Evolutionary conservation across 2,888 invertebrate genomes (phyloP).

Genomic region (Netelia virgata): DNA sequence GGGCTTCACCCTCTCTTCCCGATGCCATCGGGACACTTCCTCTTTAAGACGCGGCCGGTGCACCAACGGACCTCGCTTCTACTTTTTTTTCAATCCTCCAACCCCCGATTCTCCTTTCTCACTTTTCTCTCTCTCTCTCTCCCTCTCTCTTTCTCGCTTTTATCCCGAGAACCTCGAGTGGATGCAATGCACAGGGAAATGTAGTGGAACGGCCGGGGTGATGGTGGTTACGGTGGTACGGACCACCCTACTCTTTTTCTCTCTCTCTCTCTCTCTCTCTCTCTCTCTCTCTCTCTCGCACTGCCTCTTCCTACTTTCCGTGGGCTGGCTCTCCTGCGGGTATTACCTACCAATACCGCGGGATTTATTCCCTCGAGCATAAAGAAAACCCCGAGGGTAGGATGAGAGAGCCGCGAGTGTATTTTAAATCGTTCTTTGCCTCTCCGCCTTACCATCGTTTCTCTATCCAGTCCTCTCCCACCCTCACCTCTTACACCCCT

Average conservation of each 20-base stretch:
- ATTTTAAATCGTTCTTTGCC: slow-evolving; percentile 73
- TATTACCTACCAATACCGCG: slow-evolving; percentile 79
- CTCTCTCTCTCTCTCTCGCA: too few species aligned
- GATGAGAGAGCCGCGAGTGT: slow-evolving; percentile 70
- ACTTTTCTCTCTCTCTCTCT: slow-evolving; percentile 8
- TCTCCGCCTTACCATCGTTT: slow-evolving; percentile 33
- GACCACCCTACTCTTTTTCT: slow-evolving; percentile 13
- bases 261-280: not conserved
- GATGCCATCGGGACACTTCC: slow-evolving; percentile 70
- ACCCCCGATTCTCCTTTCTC: slow-evolving; percentile 27
- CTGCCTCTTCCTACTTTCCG: too few species aligned
- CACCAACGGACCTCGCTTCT: slow-evolving; percentile 64
- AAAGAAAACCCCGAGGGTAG: slow-evolving; percentile 67
- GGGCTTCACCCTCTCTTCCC: slow-evolving; percentile 20
- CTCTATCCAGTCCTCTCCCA: not conserved
- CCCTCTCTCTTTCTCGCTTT: slow-evolving; percentile 57
- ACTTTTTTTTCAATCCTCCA: slow-evolving; percentile 50
- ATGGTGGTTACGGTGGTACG: slow-evolving; percentile 62
- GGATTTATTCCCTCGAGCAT: slow-evolving; percentile 77
- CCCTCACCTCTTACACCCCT: not conserved
- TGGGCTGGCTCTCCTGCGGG: slow-evolving; percentile 65
- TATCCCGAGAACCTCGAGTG: slow-evolving; percentile 71
- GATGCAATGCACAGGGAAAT: slow-evolving; percentile 78
- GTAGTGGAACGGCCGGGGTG: slow-evolving; percentile 77
- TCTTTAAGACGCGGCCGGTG: slow-evolving; percentile 73